Base-by-base conservation (phyloP, 1,140 invertebrate species). In the Drosophila cardini region DNA sequence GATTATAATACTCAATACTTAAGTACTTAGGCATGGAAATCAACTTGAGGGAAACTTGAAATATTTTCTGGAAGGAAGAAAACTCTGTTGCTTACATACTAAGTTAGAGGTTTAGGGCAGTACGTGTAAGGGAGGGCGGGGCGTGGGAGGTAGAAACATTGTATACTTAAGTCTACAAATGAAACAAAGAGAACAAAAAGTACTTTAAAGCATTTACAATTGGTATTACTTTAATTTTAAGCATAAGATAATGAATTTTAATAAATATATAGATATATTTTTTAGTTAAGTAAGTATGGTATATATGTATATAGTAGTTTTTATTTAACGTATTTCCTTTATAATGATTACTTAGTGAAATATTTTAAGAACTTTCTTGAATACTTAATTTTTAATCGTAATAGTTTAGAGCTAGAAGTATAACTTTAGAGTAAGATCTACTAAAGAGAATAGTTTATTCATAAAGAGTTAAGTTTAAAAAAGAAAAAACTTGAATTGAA, bases 1-100 rank as follows among this genome's bases (percentile, higher is more conserved):
- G 60, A 83, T 79, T 79, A 58, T 60, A 83, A 83, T 52, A 65
- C 64, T 53, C 55, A 83, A 79, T 52, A 65, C 64, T 53, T 68
- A 72, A 68, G 55, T 72, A 60, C 70, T 72, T 72, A 15, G 48
- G 55, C 55, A 65, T 57, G 50, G 52, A 71, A 71, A 57, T 71
- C 68, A 71, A 71, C 52, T 64, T 60, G 21, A 36, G 48, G 6
- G 7, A 60, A 52, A 64, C 52, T 53, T 60, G 56, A 13, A 36
- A 40, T 43, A 9, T 5, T 2, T 16, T 16, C 6, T 26, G 1
- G 21, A 3, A 26, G 21, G 21, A 11, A 11, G 16, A 38, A 13
- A 52, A 63, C 38, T 40, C 38, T 52, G 16, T 43, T 34, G 8
- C 46, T 62, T 62, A 50, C 32, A 13, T 26, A 48, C 53, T 67